Conservation (phyloP, 2,888 invertebrate species). For the Hemicrepidius hirtus region DNA sequence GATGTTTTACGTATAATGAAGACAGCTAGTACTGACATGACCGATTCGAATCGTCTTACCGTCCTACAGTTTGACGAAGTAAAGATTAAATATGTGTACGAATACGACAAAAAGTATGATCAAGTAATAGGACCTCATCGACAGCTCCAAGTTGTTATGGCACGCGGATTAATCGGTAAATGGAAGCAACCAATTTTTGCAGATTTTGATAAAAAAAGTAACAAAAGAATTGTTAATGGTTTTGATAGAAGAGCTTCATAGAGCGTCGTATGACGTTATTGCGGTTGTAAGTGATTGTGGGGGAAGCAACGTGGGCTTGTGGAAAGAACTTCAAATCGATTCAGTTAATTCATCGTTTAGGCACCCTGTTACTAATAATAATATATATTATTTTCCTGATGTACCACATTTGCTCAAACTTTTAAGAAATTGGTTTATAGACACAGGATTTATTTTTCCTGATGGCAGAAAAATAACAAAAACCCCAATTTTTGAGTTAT, state of each 20-base stretch:
- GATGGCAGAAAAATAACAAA: conserved; percentile 25
- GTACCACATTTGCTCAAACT: conserved; percentile 56
- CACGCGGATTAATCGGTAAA: neutral
- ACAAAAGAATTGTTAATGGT: conserved; percentile 33
- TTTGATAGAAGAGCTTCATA: neutral
- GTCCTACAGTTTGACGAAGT: neutral
- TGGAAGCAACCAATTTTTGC: conserved; percentile 10
- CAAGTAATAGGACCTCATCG: neutral
- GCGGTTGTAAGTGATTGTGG: conserved; percentile 58
- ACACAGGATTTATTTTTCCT: conserved; percentile 52
- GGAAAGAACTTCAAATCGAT: conserved; percentile 41
- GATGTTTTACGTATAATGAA: conserved; percentile 6
- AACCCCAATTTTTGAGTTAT: neutral
- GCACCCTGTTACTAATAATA: conserved; percentile 48
- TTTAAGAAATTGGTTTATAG: conserved; percentile 56
- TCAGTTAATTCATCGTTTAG: conserved; percentile 41
- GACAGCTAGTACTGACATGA: neutral
- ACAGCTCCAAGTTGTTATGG: conserved; percentile 25
- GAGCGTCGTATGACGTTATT: conserved; percentile 50
- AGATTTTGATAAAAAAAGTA: neutral
- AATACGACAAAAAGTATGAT: neutral
- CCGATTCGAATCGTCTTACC: too few relatives aligned
- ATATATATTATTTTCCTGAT: conserved; percentile 46
- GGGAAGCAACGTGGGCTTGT: conserved; percentile 53
- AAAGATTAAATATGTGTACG: neutral